phyloP scores from a whole-genome alignment of 2,797 vertebrate genomes.

The Scleropages formosus region DNA sequence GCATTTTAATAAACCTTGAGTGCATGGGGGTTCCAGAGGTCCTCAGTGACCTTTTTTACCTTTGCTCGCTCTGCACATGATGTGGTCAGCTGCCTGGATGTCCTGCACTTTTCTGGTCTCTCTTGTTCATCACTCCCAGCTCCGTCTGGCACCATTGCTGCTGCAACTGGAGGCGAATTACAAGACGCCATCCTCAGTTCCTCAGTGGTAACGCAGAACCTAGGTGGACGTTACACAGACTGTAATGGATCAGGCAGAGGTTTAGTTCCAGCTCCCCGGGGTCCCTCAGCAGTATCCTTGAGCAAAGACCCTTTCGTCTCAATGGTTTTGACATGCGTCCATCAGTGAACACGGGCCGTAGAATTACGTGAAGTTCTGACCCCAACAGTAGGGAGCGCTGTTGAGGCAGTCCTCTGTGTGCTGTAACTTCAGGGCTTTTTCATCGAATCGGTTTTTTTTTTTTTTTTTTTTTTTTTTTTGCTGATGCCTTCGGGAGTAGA shows the following conservation, averaged over 20 bases:
- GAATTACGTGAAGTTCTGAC: background rate
- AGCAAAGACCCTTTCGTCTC: background rate
- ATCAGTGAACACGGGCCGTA: background rate
- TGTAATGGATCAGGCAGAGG: background rate
- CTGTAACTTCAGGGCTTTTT: constrained; percentile 25
- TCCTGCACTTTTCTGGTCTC: background rate
- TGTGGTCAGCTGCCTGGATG: background rate
- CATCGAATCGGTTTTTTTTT: constrained; percentile 64
- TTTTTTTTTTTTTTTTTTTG: constrained; percentile 62
- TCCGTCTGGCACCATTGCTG: background rate
- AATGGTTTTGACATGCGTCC: background rate
- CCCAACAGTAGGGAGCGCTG: background rate
- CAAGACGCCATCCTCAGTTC: too few species aligned
- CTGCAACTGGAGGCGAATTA: background rate
- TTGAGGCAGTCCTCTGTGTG: background rate
- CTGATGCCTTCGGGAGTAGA: constrained; percentile 64
- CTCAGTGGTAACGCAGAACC: background rate
- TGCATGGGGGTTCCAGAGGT: background rate
- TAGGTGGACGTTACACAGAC: too few species aligned
- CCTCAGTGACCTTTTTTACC: background rate
- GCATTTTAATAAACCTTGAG: background rate
- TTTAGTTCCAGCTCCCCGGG: background rate
- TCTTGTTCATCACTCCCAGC: background rate
- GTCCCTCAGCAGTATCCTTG: background rate
- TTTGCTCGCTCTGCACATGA: background rate